These are phyloP conservation scores for Centropristis striata DNA, from an alignment of 2,113 vertebrate species.

Conservation along the genomic window DNA sequence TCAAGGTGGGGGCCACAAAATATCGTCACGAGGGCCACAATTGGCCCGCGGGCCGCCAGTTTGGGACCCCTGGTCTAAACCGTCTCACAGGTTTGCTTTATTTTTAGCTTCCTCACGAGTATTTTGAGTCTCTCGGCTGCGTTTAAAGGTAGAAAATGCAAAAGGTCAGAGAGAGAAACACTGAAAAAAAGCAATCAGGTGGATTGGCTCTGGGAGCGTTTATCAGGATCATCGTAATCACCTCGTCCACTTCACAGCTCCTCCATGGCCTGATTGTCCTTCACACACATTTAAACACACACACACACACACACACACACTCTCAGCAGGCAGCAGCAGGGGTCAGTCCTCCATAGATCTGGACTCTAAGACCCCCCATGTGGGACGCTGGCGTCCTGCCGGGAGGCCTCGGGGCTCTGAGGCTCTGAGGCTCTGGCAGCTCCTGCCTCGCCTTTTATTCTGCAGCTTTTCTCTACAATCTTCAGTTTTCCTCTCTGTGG, in stretches of 20 bases:
- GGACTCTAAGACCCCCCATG: slow-evolving; percentile 57
- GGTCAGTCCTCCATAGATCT: slow-evolving; percentile 33
- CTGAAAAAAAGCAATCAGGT: not conserved
- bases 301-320: slow-evolving; percentile 9
- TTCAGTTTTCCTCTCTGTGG: slow-evolving; percentile 28
- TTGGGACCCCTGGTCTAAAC: too few relatives aligned
- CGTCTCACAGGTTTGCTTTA: too few relatives aligned
- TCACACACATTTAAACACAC: slow-evolving; percentile 7
- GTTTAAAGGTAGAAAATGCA: not conserved
- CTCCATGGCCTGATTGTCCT: slow-evolving; percentile 26
- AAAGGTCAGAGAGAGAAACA: not conserved
- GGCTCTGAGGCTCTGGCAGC: slow-evolving; percentile 55
- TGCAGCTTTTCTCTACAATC: slow-evolving; percentile 30
- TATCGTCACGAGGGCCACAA: too few relatives aligned
- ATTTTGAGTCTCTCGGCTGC: not conserved
- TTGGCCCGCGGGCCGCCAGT: too few relatives aligned
- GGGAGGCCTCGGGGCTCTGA: slow-evolving; percentile 5
- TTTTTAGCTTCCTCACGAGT: not conserved
- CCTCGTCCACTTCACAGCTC: slow-evolving; percentile 38
- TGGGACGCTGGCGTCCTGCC: slow-evolving; percentile 61
- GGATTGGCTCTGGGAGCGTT: not conserved
- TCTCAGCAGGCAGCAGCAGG: slow-evolving; percentile 36
- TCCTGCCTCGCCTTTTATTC: slow-evolving; percentile 48
- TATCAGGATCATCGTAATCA: slow-evolving; percentile 17
- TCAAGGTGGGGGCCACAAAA: too few relatives aligned